Evolutionary conservation across 2,113 vertebrate genomes (phyloP), one percentile per base, ranked within the genome.

Genomic region (Caranx ignobilis): DNA sequence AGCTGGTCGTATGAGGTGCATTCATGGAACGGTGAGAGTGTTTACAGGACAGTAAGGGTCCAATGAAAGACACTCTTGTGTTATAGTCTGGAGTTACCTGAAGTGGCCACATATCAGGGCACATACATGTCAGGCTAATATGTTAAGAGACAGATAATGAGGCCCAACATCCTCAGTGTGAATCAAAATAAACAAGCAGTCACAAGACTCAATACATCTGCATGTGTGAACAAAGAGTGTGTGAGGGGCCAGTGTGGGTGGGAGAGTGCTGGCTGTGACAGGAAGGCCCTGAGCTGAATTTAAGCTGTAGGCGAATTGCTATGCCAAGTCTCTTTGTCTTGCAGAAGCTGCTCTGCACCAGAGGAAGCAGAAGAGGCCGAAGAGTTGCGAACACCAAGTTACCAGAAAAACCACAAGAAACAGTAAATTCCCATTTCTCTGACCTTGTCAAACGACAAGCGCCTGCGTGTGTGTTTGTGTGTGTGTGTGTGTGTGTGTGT

Each of bases 281-380:
- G 60, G 32, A 65, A 71, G 11, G 26, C 5, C 41, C 13, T 12
- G 11, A 18, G 35, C 19, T 67, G 16, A 64, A 41, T 5, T 21
- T 9, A 26, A 26, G 21, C 39, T 18, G 74, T 62, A 48, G 4
- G 18, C 34, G 2, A 39, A 18, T 32, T 47, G 7, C 69, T 82
- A 61, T 71, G 35, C 4, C 5, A 6, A 7, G 2, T 59, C 11
- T 69, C 7, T 72, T 55, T 69, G 43, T 54, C 41, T 83, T 83
- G 79, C 75, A 96, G 96, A 92, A 95, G 85, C 73, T 96, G 95
- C 85, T 95, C 91, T 66, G 80, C 92, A 68, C 94, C 95, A 60
- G 93, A 96, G 85, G 95, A 96, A 79, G 85, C 89, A 60, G 95
- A 96, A 69, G 87, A 93, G 39, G 87, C 76, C 0, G 89, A 91